Percentiles rank a stretch among this genome's conserved stretches.
phyloP scores from a whole-genome alignment of 1,140 invertebrate genomes.

The Tetramorium parvispinum region DNA sequence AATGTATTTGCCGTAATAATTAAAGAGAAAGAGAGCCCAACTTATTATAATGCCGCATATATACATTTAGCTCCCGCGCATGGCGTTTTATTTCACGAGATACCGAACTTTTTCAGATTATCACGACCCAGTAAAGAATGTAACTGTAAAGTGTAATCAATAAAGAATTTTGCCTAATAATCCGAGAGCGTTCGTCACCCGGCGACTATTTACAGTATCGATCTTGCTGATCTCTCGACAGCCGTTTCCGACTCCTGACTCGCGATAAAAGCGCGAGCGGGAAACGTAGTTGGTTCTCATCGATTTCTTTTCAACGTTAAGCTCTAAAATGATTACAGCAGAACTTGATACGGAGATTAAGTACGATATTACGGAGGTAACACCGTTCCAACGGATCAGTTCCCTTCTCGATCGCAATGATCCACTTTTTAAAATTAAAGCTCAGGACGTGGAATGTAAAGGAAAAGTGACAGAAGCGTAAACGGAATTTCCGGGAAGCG shows the following conservation, averaged over 20 bases:
- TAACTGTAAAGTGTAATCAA: constrained; percentile 58
- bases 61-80: constrained; percentile 29
- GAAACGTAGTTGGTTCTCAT: not conserved
- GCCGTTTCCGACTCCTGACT: not conserved
- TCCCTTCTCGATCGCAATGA: no score
- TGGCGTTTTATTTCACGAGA: constrained; percentile 54
- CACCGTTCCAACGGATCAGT: no score
- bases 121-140: constrained; percentile 46
- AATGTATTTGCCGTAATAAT: constrained; percentile 44
- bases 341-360: no score
- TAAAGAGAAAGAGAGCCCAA: constrained; percentile 20
- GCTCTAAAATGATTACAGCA: not conserved
- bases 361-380: no score
- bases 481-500: no score
- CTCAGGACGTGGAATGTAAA: no score
- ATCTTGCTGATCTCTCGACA: not conserved
- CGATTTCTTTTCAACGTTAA: not conserved
- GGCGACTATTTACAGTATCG: not conserved
- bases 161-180: constrained; percentile 62
- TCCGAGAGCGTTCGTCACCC: not conserved
- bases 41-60: constrained; percentile 29
- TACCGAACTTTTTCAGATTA: constrained; percentile 52
- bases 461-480: no score
- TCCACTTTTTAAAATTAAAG: no score
- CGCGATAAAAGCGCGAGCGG: not conserved